Base-by-base conservation (phyloP, 2,797 vertebrate genomes). In the Tadarida brasiliensis region DNA sequence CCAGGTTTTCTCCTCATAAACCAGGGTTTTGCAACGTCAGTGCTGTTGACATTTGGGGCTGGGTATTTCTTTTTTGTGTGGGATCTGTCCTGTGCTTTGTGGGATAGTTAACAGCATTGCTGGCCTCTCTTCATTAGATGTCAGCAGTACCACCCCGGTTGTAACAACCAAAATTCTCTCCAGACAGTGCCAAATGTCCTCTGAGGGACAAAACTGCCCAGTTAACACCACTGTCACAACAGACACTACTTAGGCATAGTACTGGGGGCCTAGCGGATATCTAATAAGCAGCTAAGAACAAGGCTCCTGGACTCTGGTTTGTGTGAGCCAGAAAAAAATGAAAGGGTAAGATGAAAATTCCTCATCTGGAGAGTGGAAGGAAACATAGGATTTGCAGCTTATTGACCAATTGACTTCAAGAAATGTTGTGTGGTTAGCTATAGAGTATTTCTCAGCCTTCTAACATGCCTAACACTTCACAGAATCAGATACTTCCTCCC, bases 1-100 rank as follows among this genome's bases (percentile, higher is more conserved):
- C 94, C 68, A 68, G 9, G 63, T 96, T 90, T 95, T 81, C 15
- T 90, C 77, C 56, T 3, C 51, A 91, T 61, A 56, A 94, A 61
- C 57, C 22, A 63, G 33, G 86, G 51, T 73, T 96, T 95, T 92
- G 47, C 85, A 88, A 54, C 54, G 33, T 85, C 59, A 54, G 33
- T 77, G 77, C 35, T 85, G 3, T 39, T 87, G 74, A 71, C 76
- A 74, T 56, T 80, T 59, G 11, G n/a, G 49, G 49, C 14, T 77
- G 65, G 61, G 30, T n/a, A 77, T 74, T 54, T 89, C 51, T 84
- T 77, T 87, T 63, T 67, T 67, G 56, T 24, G 5, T 63, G 26
- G 54, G 33, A 39, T 2, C 35, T 91, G 59, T 67, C 57, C 30
- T 57, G 20, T 22, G 59, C 83, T 67, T 8, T 67, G 33, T 71